Conservation (phyloP, 2,888 invertebrate species). For the Cosmia trapezina region DNA sequence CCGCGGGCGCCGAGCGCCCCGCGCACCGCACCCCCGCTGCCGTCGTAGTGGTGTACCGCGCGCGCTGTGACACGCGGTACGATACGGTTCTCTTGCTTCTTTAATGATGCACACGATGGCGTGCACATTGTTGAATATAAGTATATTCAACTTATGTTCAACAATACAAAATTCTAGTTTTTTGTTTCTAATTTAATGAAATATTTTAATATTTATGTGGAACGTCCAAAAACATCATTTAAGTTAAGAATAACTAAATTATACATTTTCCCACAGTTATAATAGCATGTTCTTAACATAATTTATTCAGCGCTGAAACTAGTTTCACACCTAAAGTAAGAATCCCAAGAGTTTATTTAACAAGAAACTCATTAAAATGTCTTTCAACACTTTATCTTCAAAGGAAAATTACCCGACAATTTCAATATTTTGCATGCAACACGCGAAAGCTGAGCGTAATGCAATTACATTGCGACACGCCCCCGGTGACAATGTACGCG, state of each 20-base stretch:
- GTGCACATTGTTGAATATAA: too few species aligned
- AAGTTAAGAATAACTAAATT: constrained; percentile 7
- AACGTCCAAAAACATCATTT: not conserved
- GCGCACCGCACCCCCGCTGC: too few species aligned
- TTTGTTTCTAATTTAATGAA: not conserved
- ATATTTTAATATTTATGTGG: not conserved
- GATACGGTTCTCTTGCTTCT: too few species aligned
- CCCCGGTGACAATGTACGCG: constrained; percentile 60
- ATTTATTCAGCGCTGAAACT: constrained; percentile 29
- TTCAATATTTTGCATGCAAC: constrained; percentile 77
- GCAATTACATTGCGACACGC: constrained; percentile 72
- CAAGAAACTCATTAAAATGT: constrained; percentile 65
- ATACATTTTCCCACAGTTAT: constrained; percentile 12
- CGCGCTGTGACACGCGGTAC: too few species aligned
- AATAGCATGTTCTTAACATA: constrained; percentile 12
- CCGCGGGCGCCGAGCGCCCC: too few species aligned
- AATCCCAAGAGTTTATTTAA: constrained; percentile 56
- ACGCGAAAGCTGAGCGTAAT: constrained; percentile 70
- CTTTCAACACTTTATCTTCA: constrained; percentile 65
- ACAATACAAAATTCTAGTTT: too few species aligned
- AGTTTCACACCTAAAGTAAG: constrained; percentile 35
- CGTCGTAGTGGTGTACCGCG: too few species aligned
- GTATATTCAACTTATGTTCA: too few species aligned
- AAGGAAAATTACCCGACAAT: constrained; percentile 70
- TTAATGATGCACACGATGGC: too few species aligned